phyloP scores from a whole-genome alignment of 2,113 vertebrate species.

The Tetrao urogallus region DNA sequence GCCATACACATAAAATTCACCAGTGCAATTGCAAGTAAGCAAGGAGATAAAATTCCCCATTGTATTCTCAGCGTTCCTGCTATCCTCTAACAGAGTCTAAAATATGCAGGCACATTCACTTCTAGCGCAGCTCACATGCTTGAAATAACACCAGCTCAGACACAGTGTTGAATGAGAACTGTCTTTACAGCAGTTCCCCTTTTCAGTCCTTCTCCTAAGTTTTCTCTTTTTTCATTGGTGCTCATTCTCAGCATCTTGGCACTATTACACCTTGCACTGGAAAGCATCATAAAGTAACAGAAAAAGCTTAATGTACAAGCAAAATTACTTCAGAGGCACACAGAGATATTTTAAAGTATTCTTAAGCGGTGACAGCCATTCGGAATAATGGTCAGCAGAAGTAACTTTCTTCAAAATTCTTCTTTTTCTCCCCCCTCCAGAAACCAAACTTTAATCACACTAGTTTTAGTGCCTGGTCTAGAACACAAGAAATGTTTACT shows the following conservation, averaged over 20 bases:
- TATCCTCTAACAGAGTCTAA: background rate
- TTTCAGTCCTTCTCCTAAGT: background rate
- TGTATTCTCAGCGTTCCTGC: background rate
- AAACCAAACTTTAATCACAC: background rate
- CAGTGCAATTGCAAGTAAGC: background rate
- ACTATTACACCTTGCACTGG: background rate
- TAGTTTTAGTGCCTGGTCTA: slow-evolving; percentile 3
- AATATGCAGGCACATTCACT: background rate
- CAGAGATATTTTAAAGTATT: background rate
- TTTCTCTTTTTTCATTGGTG: background rate
- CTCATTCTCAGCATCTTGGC: background rate
- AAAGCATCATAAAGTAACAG: background rate
- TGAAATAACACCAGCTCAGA: background rate
- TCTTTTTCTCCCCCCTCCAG: background rate
- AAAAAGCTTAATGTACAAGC: background rate
- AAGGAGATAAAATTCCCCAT: background rate
- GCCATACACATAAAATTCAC: background rate
- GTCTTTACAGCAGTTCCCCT: background rate
- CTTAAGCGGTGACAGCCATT: background rate
- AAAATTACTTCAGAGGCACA: background rate
- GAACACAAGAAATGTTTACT: background rate
- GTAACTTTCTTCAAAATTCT: background rate
- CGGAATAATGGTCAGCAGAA: background rate
- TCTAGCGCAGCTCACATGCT: background rate
- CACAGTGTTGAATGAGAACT: rapidly evolving